phyloP scores from a whole-genome alignment of 2,888 invertebrate species.

The Orchesella flavescens region DNA sequence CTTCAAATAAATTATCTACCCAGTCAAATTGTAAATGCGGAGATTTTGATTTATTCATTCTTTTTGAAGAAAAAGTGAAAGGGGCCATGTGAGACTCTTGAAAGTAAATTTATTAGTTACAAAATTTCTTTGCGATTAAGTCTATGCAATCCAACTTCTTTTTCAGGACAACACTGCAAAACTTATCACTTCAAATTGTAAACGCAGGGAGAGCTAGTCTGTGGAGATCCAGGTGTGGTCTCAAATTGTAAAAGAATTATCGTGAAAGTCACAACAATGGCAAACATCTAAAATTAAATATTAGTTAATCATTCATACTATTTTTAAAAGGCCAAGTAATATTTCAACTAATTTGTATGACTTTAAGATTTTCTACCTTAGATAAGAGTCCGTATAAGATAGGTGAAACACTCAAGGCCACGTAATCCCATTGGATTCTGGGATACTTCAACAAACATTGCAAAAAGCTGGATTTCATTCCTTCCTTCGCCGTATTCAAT shows the following conservation, averaged over 20 bases:
- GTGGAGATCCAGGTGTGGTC: conserved; percentile 38
- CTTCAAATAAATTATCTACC: conserved; percentile 13
- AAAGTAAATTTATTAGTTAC: too few species aligned
- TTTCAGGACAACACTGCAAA: too few species aligned
- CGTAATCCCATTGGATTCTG: conserved; percentile 49
- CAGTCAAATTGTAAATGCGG: not conserved
- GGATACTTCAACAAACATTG: conserved; percentile 51
- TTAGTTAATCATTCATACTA: not conserved
- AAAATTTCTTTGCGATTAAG: too few species aligned
- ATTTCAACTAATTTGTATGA: not conserved
- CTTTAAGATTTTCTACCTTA: conserved; percentile 12
- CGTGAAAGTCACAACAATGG: conserved; percentile 33
- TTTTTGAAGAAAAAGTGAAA: too few species aligned
- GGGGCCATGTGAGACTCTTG: too few species aligned
- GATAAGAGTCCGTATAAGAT: conserved; percentile 48
- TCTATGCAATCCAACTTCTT: too few species aligned
- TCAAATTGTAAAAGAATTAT: conserved; percentile 52
- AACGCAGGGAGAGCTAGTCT: not conserved
- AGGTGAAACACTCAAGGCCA: conserved; percentile 48
- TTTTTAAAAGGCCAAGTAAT: not conserved
- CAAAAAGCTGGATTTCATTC: conserved; percentile 42
- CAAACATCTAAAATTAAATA: conserved; percentile 36
- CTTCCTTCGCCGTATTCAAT: conserved; percentile 42
- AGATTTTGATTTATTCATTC: too few species aligned
- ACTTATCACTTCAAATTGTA: not conserved